These are phyloP conservation scores for Drosophila putrida DNA, from an alignment of 2,888 invertebrate species.

Conservation along the genomic window DNA sequence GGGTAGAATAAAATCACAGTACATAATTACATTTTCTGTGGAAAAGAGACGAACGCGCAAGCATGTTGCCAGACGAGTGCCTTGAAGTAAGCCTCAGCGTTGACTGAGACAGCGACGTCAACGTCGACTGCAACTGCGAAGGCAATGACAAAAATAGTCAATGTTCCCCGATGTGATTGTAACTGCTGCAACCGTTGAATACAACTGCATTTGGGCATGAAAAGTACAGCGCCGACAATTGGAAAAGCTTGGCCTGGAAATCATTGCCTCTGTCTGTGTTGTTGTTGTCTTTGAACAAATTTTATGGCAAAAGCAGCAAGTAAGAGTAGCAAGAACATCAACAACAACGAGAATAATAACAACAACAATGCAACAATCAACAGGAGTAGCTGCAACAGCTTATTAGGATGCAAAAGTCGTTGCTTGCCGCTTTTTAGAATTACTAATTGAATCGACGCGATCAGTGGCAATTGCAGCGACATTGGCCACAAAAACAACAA, in stretches of 20 bases:
- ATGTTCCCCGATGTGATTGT: slow-evolving; percentile 47
- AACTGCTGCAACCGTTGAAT: slow-evolving; percentile 36
- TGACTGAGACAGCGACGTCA: slow-evolving; percentile 2
- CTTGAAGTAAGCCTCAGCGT: slow-evolving; percentile 40
- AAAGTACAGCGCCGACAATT: slow-evolving; percentile 64
- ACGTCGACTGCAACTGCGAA: slow-evolving; percentile 12
- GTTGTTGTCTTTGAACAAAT: slow-evolving; percentile 69
- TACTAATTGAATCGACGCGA: slow-evolving; percentile 85
- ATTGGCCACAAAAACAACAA: slow-evolving; percentile 34
- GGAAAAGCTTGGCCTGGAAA: slow-evolving; percentile 70
- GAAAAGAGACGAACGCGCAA: slow-evolving; percentile 66
- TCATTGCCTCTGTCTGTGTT: slow-evolving; percentile 25
- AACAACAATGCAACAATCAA: slow-evolving; percentile 3
- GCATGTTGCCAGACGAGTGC: slow-evolving; percentile 68
- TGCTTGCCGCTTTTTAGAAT: slow-evolving; percentile 84
- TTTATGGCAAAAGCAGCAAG: slow-evolving; percentile 54
- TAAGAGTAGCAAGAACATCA: slow-evolving; percentile 26
- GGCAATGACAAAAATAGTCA: slow-evolving; percentile 67
- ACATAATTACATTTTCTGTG: slow-evolving; percentile 66
- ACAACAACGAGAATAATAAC: slow-evolving; percentile 20
- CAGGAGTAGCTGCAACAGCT: slow-evolving; percentile 43
- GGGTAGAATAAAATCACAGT: slow-evolving; percentile 60
- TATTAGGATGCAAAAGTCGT: slow-evolving; percentile 84
- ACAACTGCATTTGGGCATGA: slow-evolving; percentile 71
- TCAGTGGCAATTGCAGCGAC: slow-evolving; percentile 78